These are phyloP conservation scores for Malacoctenus gilli DNA, from an alignment of 2,797 vertebrate genomes.

Conservation along the genomic window DNA sequence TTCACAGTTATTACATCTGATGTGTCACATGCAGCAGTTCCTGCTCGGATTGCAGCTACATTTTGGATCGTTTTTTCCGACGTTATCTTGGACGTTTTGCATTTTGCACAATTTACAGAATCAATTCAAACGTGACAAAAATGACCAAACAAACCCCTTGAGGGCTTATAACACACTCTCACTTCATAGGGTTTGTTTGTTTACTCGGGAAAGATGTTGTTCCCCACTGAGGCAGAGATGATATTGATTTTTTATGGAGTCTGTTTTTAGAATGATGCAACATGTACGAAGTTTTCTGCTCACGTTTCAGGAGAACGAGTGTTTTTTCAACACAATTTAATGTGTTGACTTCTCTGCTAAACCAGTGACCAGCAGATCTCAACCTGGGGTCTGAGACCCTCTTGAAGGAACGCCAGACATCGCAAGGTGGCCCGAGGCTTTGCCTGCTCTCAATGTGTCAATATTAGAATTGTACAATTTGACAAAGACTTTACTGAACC, in stretches of 20 bases:
- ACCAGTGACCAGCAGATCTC: no score
- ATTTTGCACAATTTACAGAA: not conserved
- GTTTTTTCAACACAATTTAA: no score
- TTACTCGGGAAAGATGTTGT: not conserved
- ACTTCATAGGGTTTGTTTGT: not conserved
- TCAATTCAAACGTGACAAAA: not conserved
- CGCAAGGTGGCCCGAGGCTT: no score
- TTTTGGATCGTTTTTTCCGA: not conserved
- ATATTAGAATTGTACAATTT: no score
- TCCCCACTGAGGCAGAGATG: not conserved
- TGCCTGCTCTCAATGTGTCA: no score
- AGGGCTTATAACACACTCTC: not conserved
- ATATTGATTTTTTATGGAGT: not conserved
- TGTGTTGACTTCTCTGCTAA: no score
- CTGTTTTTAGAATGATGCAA: not conserved
- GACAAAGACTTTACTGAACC: no score
- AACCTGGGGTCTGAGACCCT: no score
- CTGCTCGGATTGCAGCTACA: not conserved
- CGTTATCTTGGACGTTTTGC: constrained; percentile 1
- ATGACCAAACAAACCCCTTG: not conserved
- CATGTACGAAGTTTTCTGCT: not conserved
- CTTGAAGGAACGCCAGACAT: no score
- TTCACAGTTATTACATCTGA: constrained; percentile 2
- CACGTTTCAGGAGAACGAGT: no score
- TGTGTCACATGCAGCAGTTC: not conserved